Percentiles rank a stretch among this genome's conserved stretches.
These are phyloP conservation scores for Mimas tiliae DNA, from an alignment of 2,888 invertebrate species.

Conservation along the genomic window DNA sequence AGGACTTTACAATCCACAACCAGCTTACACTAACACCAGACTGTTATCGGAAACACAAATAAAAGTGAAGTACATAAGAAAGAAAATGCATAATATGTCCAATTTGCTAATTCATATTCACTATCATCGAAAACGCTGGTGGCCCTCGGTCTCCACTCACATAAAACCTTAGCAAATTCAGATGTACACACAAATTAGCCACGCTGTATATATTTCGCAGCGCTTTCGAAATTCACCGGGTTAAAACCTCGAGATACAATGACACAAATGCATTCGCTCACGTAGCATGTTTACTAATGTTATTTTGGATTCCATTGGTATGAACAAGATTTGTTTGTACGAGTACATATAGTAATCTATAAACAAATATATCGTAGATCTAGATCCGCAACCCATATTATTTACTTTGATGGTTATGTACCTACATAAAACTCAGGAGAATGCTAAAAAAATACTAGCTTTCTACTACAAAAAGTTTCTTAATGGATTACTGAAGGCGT, in stretches of 20 bases:
- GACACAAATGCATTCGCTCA: slow-evolving; percentile 26
- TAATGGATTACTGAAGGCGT: too few relatives aligned
- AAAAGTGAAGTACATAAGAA: not conserved
- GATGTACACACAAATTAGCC: slow-evolving; percentile 3
- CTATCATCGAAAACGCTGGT: slow-evolving; percentile 9
- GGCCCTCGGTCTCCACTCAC: slow-evolving; percentile 14
- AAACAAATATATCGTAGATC: not conserved
- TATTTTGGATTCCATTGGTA: slow-evolving; percentile 31
- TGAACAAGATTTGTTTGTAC: not conserved
- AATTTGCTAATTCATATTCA: not conserved
- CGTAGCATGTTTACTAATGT: slow-evolving; percentile 26
- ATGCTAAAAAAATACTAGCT: too few relatives aligned
- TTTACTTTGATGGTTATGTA: not conserved
- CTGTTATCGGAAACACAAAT: too few relatives aligned
- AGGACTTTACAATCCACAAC: too few relatives aligned
- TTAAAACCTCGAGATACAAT: slow-evolving; percentile 21
- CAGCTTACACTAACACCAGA: too few relatives aligned
- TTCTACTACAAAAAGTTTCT: too few relatives aligned
- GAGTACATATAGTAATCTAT: not conserved
- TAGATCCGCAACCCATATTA: not conserved
- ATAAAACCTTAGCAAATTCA: slow-evolving; percentile 3
- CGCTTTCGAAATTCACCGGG: slow-evolving; percentile 18
- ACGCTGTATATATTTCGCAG: slow-evolving; percentile 7
- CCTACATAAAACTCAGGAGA: too few relatives aligned
- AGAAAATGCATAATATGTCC: slow-evolving; percentile 6